Base-by-base conservation (phyloP, 37 sponge, comb jelly and placozoan genomes). In the Geodia barretti region DNA sequence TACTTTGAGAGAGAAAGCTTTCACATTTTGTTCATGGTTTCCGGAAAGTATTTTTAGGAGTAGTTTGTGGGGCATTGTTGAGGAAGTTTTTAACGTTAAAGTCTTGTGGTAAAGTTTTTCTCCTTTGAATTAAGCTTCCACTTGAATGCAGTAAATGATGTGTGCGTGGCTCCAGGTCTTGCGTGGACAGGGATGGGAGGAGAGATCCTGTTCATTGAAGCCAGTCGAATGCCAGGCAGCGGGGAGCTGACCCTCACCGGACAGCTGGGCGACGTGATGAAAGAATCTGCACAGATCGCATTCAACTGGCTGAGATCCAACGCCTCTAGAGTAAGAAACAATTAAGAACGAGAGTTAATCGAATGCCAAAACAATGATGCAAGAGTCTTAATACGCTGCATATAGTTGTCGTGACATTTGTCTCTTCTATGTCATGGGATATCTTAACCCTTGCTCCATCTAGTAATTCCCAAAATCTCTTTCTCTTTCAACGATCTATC, bases 121-220 rank as follows among this genome's bases (percentile, higher is more conserved):
- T n/a, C n/a, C n/a, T n/a, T n/a, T n/a, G n/a, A n/a, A n/a, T n/a
- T n/a, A n/a, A n/a, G 11, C 43, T 17, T 47, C 54, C 7, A 14
- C 14, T 14, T 47, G 11, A 14, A 47, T 2, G 7, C 64, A 77
- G 4, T 2, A 31, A 60, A 63, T 9, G 8, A 31, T 68, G 5
- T 1, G 11, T 65, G 39, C 19, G 73, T 32, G 11, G 40, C 25
- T 33, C 5, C 65, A 69, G 94, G 96, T 19, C 75, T 96, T 41
- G 96, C 96, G 0, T 96, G 96, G 96, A 96, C 93, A 26, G 68
- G 77, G 17, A 76, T 80, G 59, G 96, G 96, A 39, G 96, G 96
- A 63, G 96, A 92, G 76, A 92, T 93, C 24, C 71, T 96, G 86
- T 96, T 87, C 69, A 85, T 96, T 34, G 96, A 96, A 86, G 96